Percentiles rank a stretch among this genome's conserved stretches.
Conservation (phyloP, 2,113 vertebrate genomes). For the Balaeniceps rex region DNA sequence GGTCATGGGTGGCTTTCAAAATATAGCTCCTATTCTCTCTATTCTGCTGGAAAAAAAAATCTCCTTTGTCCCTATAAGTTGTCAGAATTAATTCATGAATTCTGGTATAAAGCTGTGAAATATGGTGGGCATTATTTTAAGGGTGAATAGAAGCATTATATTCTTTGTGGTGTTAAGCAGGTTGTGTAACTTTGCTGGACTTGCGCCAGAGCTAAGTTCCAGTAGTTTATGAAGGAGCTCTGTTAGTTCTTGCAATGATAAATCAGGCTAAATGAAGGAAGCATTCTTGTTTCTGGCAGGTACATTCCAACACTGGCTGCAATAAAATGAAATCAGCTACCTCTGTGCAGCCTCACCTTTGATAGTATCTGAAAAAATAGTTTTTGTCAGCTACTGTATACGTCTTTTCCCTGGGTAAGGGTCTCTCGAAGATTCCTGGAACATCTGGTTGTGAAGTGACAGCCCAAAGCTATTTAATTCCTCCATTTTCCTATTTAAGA, state of each 20-base stretch:
- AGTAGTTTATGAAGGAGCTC: not conserved
- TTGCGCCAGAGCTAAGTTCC: not conserved
- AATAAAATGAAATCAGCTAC: not conserved
- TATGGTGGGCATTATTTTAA: not conserved
- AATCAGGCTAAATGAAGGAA: constrained; percentile 40
- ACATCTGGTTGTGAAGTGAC: not conserved
- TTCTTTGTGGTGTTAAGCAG: not conserved
- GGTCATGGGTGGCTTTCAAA: not conserved
- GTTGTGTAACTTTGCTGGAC: not conserved
- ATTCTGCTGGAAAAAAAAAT: not conserved
- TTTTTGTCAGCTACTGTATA: constrained; percentile 8
- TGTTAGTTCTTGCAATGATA: constrained; percentile 51
- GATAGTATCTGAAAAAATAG: constrained; percentile 21
- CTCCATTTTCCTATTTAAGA: not conserved
- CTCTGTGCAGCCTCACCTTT: constrained; percentile 1
- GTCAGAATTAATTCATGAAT: not conserved
- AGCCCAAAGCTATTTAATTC: not conserved
- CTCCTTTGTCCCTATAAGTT: not conserved
- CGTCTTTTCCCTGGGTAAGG: not conserved
- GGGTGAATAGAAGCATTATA: not conserved
- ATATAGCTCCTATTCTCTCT: not conserved
- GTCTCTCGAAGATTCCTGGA: not conserved
- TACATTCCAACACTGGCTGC: constrained; percentile 29
- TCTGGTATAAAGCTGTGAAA: not conserved
- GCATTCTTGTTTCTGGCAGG: constrained; percentile 36